phyloP scores from a whole-genome alignment of 2,888 invertebrate genomes.

The Pollenia amentaria region DNA sequence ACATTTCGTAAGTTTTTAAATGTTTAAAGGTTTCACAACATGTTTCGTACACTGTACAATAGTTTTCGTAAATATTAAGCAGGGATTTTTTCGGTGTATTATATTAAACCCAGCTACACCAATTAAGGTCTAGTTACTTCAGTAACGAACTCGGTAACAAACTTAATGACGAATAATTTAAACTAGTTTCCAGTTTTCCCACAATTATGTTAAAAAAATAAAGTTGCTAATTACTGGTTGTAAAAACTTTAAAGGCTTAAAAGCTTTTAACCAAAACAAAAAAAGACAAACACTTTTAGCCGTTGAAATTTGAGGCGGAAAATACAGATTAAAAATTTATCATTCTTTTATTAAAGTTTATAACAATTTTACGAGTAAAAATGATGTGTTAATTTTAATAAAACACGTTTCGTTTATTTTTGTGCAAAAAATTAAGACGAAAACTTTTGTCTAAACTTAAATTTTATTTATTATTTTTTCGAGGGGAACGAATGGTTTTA shows the following conservation, averaged over 20 bases:
- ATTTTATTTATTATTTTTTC: not conserved
- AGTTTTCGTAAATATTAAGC: too few species aligned
- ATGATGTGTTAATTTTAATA: not conserved
- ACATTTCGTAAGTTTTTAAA: too few species aligned
- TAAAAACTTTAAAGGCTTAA: not conserved
- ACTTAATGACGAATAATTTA: slow-evolving; percentile 16
- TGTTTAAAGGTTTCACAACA: too few species aligned
- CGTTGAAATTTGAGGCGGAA: not conserved
- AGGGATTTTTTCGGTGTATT: too few species aligned
- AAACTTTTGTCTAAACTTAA: not conserved
- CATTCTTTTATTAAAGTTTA: not conserved
- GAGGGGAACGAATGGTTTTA: not conserved
- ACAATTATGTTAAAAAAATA: slow-evolving; percentile 29
- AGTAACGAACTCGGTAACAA: not conserved
- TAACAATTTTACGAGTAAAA: slow-evolving; percentile 19
- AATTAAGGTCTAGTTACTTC: not conserved
- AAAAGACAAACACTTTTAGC: not conserved
- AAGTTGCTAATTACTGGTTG: slow-evolving; percentile 16
- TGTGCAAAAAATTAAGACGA: slow-evolving; percentile 1
- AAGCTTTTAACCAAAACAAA: not conserved
- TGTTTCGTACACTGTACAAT: too few species aligned
- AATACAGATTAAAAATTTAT: not conserved
- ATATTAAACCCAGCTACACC: not conserved
- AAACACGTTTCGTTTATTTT: slow-evolving; percentile 28
- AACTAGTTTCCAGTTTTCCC: slow-evolving; percentile 56